phyloP scores from a whole-genome alignment of 2,113 vertebrate species.

The Equus przewalskii region DNA sequence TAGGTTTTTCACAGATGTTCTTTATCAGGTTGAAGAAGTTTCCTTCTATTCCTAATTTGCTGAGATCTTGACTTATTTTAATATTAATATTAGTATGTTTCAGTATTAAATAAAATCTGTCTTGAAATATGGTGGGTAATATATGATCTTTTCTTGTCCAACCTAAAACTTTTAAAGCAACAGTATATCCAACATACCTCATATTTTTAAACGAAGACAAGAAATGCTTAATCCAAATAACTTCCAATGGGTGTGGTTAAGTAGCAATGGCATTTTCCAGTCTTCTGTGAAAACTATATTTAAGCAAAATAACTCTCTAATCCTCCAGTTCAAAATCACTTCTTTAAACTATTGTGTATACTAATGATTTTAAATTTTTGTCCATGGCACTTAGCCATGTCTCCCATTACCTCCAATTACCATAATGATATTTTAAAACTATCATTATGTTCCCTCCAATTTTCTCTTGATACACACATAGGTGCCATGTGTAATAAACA shows the following conservation, averaged over 20 bases:
- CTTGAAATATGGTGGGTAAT: not conserved
- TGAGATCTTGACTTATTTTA: constrained; percentile 20
- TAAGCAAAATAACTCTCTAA: not conserved
- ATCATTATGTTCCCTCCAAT: not conserved
- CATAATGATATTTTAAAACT: not conserved
- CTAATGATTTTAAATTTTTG: constrained; percentile 1
- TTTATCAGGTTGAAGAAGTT: not conserved
- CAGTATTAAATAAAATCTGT: not conserved
- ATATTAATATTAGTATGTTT: not conserved
- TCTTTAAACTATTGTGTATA: not conserved
- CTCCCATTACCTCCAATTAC: not conserved
- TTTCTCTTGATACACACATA: constrained; percentile 17
- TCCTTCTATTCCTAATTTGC: not conserved
- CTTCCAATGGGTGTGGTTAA: not conserved
- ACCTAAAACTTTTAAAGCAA: constrained; percentile 43
- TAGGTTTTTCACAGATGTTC: not conserved
- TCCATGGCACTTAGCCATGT: not conserved
- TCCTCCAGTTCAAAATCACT: not conserved
- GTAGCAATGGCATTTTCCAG: constrained; percentile 6
- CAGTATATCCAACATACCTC: not conserved
- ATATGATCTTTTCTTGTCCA: not conserved
- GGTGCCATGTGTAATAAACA: constrained; percentile 15
- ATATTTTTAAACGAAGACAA: constrained; percentile 23
- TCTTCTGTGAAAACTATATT: not conserved
- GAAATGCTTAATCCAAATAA: not conserved